These are phyloP conservation scores for Sciurus niger DNA, from an alignment of 2,113 vertebrate species.

Conservation along the genomic window DNA sequence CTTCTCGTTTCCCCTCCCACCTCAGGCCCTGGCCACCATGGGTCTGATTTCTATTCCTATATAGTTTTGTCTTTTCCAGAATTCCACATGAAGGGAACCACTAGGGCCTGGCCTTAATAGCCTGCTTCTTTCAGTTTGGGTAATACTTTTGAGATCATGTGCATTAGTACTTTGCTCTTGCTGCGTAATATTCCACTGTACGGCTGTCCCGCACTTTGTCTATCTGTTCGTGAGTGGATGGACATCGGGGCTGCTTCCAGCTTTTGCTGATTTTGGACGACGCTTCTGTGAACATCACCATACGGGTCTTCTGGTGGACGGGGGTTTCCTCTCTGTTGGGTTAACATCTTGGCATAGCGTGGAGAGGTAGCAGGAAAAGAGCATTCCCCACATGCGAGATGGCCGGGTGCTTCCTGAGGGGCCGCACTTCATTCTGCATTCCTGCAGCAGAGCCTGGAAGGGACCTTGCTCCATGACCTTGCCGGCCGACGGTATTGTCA, in stretches of 20 bases:
- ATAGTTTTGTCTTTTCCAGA: background rate
- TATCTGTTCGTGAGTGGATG: no score
- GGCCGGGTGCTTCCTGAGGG: background rate
- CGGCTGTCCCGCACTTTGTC: fast-evolving
- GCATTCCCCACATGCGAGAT: fast-evolving
- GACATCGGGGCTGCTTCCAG: background rate
- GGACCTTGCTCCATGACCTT: background rate
- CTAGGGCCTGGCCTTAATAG: background rate
- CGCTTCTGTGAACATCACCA: background rate
- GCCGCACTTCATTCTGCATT: background rate
- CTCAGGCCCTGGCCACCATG: fast-evolving
- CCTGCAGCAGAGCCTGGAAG: background rate
- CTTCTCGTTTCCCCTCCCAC: background rate
- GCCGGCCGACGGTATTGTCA: fast-evolving
- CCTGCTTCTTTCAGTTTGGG: background rate
- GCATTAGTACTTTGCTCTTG: background rate
- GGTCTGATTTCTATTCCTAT: background rate
- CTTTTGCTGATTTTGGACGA: background rate
- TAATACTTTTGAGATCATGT: background rate
- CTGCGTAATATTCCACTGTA: background rate
- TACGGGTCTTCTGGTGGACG: background rate
- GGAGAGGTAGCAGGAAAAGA: background rate
- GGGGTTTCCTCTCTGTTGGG: background rate
- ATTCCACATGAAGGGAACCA: background rate
- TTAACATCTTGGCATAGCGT: background rate